Base-by-base conservation (phyloP, 2,888 invertebrate genomes). In the Rhagophthalmus giganteus region DNA sequence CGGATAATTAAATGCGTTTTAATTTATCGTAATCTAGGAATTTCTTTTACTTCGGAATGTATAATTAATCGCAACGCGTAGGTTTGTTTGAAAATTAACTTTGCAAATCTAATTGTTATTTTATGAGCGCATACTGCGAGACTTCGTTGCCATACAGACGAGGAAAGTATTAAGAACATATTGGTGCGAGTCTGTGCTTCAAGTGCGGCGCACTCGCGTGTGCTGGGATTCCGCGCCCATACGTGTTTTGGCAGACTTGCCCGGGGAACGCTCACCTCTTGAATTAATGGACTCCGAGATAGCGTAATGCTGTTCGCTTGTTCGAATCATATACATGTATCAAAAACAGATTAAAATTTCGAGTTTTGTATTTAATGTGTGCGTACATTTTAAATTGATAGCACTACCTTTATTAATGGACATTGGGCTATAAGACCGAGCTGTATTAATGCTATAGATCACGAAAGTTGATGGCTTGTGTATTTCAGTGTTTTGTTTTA, bases 301-400 rank as follows among this genome's bases (percentile, higher is more conserved):
- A 72, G 69, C 69, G 67, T 73, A 73, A 73, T 73, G 73, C 71
- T 72, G 65, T 73, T 72, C 68, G 69, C 71, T 70, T 73, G 73
- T 72, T 69, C 68, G 62, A 67, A 67, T 68, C 70, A 69, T 70
- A 70, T 66, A 65, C 66, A 68, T 66, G 68, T 71, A 72, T 73
- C 71, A 71, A 64, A 68, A 67, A 69, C 66, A 70, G 72, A 72
- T 73, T 72, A 71, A 70, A 61, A 58, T 61, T 64, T 61, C 59
- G 59, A 63, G 65, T 66, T 66, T 63, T 67, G 65, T 66, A 67
- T 67, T 67, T 68, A 67, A 68, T 62, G 64, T 66, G 61, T 62
- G 59, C 60, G 64, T 65, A 65, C 66, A 65, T 66, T 65, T 65
- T 58, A 62, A 67, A 65, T 64, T 66, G 65, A 66, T 67, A 65